Base-by-base conservation (phyloP, 2,113 vertebrate genomes). In the Spermophilus dauricus region DNA sequence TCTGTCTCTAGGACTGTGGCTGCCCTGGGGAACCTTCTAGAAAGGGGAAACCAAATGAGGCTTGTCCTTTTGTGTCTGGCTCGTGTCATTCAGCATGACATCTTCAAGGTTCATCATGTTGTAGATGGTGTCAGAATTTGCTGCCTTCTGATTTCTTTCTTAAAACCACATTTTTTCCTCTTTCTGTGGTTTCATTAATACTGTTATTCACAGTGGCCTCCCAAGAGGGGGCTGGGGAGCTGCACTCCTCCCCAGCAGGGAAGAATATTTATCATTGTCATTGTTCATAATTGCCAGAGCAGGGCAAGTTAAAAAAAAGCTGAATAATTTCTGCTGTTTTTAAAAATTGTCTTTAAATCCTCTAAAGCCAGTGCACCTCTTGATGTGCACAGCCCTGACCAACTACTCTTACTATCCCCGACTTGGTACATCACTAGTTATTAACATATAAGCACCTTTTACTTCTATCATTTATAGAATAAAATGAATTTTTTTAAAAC, bases 101-200 rank as follows among this genome's bases (percentile, higher is more conserved):
- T 86, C 76, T 26, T 72, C n/a, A 7, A 53, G 61, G 24, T 26
- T 75, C 37, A 4, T 24, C 34, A 1, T 4, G 24, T 63, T 32
- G 58, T 3, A 28, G n/a, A 8, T 4, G 2, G 26, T 69, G 12
- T 70, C 90, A 45, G 86, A 37, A 83, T 87, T 45, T 63, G 86
- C 39, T 80, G 65, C 86, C 30, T 86, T 82, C 80, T 53, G 51
- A 83, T 89, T 65, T 77, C 45, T 56, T 92, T 78, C 53, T 85
- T 28, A 56, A 89, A 65, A 51, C 5, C 48, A 78, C 7, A 12
- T 37, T 76, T 26, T 78, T 87, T 26, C 20, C 48, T 7, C 39
- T 42, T 76, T 32, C 20, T 39, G 12, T 56, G 10, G n/a, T 8
- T 16, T 42, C 11, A 1, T 72, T 81, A 76, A 83, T 28, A 26